phyloP scores from a whole-genome alignment of 2,797 vertebrate genomes.

The Lagodon rhomboides region DNA sequence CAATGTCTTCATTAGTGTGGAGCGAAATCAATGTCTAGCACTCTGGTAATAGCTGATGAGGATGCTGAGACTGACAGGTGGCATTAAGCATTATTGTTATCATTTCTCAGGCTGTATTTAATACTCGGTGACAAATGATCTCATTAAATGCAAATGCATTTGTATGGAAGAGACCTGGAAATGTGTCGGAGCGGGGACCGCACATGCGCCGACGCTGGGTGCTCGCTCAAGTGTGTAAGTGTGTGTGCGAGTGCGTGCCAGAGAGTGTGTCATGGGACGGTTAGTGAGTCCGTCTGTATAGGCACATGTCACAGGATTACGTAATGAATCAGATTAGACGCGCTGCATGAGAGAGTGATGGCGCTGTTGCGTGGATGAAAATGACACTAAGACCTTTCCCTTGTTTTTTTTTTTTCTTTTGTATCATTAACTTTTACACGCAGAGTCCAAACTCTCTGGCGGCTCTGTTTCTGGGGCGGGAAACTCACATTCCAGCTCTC shows the following conservation, averaged over 20 bases:
- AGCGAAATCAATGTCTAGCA: slow-evolving; percentile 69
- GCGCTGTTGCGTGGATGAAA: slow-evolving; percentile 53
- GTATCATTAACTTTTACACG: slow-evolving; percentile 19
- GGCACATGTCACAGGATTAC: slow-evolving; percentile 73
- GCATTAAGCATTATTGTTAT: slow-evolving; percentile 76
- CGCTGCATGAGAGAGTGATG: slow-evolving; percentile 51
- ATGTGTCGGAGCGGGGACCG: slow-evolving; percentile 32
- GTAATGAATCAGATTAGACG: slow-evolving; percentile 69
- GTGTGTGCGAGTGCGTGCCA: slow-evolving; percentile 26
- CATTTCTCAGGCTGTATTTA: slow-evolving; percentile 67
- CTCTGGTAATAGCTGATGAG: slow-evolving; percentile 75
- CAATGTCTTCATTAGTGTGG: slow-evolving; percentile 76
- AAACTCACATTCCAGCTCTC: slow-evolving; percentile 56
- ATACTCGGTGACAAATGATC: slow-evolving; percentile 71
- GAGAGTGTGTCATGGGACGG: slow-evolving; percentile 59
- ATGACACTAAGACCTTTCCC: slow-evolving; percentile 39
- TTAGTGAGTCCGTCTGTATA: slow-evolving; percentile 70
- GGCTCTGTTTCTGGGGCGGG: slow-evolving; percentile 35
- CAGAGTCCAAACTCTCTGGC: slow-evolving; percentile 46
- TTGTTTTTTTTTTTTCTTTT: slow-evolving; percentile 11
- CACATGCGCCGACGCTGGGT: slow-evolving; percentile 22
- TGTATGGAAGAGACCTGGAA: slow-evolving; percentile 41
- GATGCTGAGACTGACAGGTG: slow-evolving; percentile 78
- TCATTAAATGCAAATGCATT: slow-evolving; percentile 76
- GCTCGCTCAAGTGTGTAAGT: neutral